Base-by-base conservation (phyloP, 2,888 invertebrate species). In the Plemyria rubiginata region DNA sequence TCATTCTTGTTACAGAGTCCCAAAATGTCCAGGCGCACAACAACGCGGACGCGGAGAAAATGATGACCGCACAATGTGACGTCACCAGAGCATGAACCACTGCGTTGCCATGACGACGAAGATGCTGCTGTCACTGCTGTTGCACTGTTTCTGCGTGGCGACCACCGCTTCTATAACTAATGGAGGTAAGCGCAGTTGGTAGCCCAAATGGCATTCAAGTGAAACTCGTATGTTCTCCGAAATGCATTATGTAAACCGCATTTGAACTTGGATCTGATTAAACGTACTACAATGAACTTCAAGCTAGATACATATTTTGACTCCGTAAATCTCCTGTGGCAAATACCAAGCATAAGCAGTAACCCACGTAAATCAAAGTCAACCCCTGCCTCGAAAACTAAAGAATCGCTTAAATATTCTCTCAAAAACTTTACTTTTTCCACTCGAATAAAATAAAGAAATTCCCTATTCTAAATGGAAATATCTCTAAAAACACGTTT, bases 81-180 rank as follows among this genome's bases (percentile, higher is more conserved):
- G 72, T 70, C 60, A 60, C 66, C 55, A 28, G 50, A 71, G 67
- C 62, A 72, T 74, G 72, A 76, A 67, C 59, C 53, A 63, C 59
- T 66, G 50, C 70, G 72, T 72, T 67, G 75, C 75, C 74, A 85
- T 85, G 82, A 82, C 84, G 62, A 84, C 79, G 63, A 88, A 85
- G 67, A 89, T 90, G 89, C 81, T 90, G 70, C 80, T 90, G 22
- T 85, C 90, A 0, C 70, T 91, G 70, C 66, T 90, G 70, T 77
- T 90, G 70, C 86, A 90, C 76, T 89, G 88, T 80, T 83, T 90
- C 79, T 90, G 86, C 73, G 86, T 88, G 64, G 86, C 86, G 55
- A 88, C 89, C 71, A 90, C 91, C 57, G 87, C 90, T 28, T 87
- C 90, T 12, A 82, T 90, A 72, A 81, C 86, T 9, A 86, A 83